Conservation (phyloP, 2,113 vertebrate genomes). For the Haemorhous mexicanus region DNA sequence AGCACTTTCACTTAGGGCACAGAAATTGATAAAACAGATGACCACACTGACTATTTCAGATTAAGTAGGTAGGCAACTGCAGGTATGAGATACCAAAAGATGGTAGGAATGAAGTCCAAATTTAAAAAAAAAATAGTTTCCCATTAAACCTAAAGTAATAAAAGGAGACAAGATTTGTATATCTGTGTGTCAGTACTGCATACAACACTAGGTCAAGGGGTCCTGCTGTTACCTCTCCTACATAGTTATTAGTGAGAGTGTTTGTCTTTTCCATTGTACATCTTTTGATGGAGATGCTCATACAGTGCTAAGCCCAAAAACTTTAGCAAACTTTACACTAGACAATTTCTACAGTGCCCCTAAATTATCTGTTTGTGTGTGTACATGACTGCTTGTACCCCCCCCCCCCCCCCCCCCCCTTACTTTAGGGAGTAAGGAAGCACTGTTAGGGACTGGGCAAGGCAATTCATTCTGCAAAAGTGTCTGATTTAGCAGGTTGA, state of each 20-base stretch:
- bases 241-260: neutral
- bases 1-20: neutral
- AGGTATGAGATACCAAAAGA: neutral
- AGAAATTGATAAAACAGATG: neutral
- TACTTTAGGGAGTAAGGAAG: neutral
- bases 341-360: neutral
- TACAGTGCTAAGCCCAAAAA: fast-evolving
- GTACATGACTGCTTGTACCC: neutral
- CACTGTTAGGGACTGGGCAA: neutral
- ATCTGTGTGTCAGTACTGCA: neutral
- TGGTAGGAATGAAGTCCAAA: neutral
- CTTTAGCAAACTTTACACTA: neutral
- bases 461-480: neutral
- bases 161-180: neutral
- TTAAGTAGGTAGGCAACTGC: neutral
- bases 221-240: neutral
- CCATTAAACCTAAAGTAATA: neutral
- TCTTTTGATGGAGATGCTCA: neutral
- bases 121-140: neutral
- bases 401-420: fast-evolving
- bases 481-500: neutral
- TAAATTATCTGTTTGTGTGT: neutral
- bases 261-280: neutral
- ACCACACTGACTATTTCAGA: neutral
- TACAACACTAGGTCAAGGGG: neutral